Conservation (phyloP, 2,888 invertebrate species). For the Mechanitis messenoides region DNA sequence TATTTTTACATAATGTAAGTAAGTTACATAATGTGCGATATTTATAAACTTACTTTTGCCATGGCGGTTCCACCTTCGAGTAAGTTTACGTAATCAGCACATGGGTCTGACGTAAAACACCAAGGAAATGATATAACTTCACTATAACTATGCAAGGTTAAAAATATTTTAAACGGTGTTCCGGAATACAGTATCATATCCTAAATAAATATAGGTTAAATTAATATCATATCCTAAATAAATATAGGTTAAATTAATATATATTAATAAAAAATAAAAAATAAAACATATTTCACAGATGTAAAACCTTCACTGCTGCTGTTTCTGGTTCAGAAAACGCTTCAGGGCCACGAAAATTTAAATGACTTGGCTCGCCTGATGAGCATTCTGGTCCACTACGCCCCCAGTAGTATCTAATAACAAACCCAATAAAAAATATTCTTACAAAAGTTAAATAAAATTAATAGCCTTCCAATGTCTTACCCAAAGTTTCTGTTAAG, state of each 20-base stretch:
- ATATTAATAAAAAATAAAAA: background rate
- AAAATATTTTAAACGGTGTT: constrained; percentile 62
- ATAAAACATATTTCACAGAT: background rate
- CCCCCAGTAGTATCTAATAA: constrained; percentile 51
- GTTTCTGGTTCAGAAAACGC: constrained; percentile 68
- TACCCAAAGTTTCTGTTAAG: constrained; percentile 90
- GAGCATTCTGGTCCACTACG: constrained; percentile 54
- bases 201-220: constrained; percentile 40
- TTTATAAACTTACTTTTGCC: constrained; percentile 50
- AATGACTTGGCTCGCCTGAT: constrained; percentile 51
- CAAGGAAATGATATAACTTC: constrained; percentile 67
- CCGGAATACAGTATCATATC: constrained; percentile 63
- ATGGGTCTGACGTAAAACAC: constrained; percentile 61
- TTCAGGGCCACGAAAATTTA: constrained; percentile 55
- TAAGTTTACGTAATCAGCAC: constrained; percentile 61
- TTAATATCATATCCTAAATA: constrained; percentile 52
- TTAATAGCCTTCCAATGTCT: background rate
- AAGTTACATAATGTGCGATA: background rate
- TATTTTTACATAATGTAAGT: too few species aligned
- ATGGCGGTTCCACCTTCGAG: constrained; percentile 64
- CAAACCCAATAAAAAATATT: background rate
- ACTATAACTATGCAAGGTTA: constrained; percentile 62
- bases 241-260: constrained; percentile 4
- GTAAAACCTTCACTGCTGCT: constrained; percentile 55
- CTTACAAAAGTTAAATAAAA: background rate